phyloP scores from a whole-genome alignment of 2,113 vertebrate species.

The Arenaria interpres region DNA sequence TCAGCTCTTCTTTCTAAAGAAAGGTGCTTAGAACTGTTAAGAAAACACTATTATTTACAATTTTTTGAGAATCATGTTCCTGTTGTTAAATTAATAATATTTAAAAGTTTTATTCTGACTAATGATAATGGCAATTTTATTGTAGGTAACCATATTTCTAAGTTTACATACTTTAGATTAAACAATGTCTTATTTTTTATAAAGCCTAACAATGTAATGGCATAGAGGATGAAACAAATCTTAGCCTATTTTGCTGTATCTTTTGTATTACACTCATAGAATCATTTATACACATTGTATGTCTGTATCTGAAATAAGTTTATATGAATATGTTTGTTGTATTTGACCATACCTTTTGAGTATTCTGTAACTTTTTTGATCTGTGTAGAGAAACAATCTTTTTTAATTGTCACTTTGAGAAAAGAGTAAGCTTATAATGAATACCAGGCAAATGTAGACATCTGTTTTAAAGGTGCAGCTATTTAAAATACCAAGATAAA shows the following conservation, averaged over 20 bases:
- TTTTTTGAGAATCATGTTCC: neutral
- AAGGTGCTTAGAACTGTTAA: constrained; percentile 76
- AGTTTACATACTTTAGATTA: neutral
- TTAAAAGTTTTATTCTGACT: neutral
- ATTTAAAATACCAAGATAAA: neutral
- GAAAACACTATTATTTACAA: neutral
- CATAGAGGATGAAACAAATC: neutral
- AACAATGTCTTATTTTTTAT: neutral
- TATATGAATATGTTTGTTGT: neutral
- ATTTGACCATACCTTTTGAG: neutral
- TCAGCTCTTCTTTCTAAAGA: constrained; percentile 77
- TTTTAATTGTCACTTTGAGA: neutral
- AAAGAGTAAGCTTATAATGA: neutral
- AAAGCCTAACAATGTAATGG: neutral
- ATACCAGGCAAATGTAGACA: neutral
- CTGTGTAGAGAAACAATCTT: neutral
- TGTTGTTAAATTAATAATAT: neutral
- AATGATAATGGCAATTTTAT: neutral
- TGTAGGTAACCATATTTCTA: neutral
- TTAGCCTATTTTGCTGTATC: neutral
- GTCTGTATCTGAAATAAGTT: neutral
- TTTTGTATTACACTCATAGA: neutral
- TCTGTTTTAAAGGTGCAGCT: neutral
- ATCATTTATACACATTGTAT: neutral
- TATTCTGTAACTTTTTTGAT: neutral